A percentile compares a stretch with the other conserved stretches of the same genome.
Conservation (phyloP, 2,797 vertebrate genomes). For the Crenuchus spilurus region DNA sequence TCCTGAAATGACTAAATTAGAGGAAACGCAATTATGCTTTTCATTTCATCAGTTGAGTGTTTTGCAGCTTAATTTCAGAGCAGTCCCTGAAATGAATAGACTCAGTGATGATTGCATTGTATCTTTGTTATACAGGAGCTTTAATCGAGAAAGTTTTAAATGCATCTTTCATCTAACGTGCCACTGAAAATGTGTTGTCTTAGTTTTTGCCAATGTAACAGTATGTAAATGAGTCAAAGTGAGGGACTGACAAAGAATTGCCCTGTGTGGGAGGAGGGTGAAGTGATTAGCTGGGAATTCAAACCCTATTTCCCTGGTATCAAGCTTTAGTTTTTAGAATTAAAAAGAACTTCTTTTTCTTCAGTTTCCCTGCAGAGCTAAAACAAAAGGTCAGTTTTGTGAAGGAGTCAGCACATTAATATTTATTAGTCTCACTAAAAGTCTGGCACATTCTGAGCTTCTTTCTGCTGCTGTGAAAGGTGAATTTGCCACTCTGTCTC, state of each 20-base stretch:
- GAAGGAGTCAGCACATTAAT: conserved; percentile 34
- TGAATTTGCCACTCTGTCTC: not conserved
- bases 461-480: conserved; percentile 14
- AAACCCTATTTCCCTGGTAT: conserved; percentile 11
- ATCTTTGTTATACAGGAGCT: too few species aligned
- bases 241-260: conserved; percentile 54
- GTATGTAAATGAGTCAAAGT: conserved; percentile 37
- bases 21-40: too few species aligned
- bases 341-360: conserved; percentile 64
- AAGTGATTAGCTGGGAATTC: conserved; percentile 14
- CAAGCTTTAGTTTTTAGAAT: conserved; percentile 20
- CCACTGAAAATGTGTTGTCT: not conserved
- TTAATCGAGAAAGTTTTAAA: too few species aligned
- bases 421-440: conserved; percentile 25
- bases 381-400: conserved; percentile 28
- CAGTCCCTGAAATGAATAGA: too few species aligned
- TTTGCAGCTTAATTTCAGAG: too few species aligned
- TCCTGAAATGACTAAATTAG: too few species aligned
- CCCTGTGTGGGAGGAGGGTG: conserved; percentile 23
- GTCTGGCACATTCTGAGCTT: conserved; percentile 10
- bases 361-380: conserved; percentile 67
- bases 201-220: conserved; percentile 35
- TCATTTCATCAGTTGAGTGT: too few species aligned
- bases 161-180: not conserved
- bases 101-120: too few species aligned